Base-by-base conservation (phyloP, 64 coral and sea anemone genomes). In the Dendrophyllia cribrosa region DNA sequence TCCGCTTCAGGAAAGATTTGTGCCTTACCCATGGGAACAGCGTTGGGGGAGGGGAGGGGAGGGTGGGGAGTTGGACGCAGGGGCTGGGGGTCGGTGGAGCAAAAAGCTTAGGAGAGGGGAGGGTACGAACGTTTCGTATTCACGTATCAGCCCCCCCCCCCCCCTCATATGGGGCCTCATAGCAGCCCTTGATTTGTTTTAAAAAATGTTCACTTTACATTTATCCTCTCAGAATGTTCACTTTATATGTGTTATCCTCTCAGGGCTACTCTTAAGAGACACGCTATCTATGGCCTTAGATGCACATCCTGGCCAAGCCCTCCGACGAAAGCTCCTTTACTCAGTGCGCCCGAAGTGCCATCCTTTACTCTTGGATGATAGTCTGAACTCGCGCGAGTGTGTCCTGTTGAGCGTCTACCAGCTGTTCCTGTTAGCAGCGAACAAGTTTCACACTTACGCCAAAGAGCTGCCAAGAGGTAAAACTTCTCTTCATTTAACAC, bases 291-390 rank as follows among this genome's bases (percentile, higher is more conserved):
- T 89, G 43, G 65, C 88, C 19, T 52, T 88, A 22, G 55, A 65
- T 26, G 56, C 43, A 20, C 87, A 82, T 66, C 83, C 77, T 51
- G 85, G 84, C 0, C 46, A 65, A 50, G 77, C 81, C 48, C 47
- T 97, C 3, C 86, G 51, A 14, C 4, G 13, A 0, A 93, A 84
- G 34, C 77, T 95, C 17, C 65, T 61, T 24, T 93, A 52, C 60
- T 89, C 68, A 43, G 72, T 93, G 26, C 86, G 58, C 19, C 82
- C 86, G 0, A 98, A 98, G 61, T 92, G 89, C 74, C 93, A 95
- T 78, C 96, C 89, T 20, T 63, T 98, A 46, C 93, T 98, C 5
- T 72, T 98, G 61, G 93, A 95, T 75, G 34, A 51, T 1, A 13
- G 87, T 71, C 51, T 98, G 20, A 98, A 95, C 44, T 75, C 83